phyloP scores from a whole-genome alignment of 2,113 vertebrate species.

The Gymnorhina tibicen region DNA sequence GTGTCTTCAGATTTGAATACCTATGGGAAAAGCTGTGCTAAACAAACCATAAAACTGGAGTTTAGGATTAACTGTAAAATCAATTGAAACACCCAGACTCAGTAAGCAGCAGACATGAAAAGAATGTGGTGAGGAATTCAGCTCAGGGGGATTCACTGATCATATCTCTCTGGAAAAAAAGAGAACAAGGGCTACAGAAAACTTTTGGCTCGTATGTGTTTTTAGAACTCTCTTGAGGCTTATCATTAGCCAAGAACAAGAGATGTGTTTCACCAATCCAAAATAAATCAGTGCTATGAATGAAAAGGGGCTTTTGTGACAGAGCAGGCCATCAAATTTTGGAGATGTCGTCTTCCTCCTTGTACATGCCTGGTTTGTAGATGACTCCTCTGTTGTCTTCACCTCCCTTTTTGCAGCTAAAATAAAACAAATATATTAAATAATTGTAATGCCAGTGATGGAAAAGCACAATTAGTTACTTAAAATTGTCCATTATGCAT shows the following conservation, averaged over 20 bases:
- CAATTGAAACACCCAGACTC: not conserved
- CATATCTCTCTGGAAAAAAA: not conserved
- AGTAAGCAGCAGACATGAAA: not conserved
- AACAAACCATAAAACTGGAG: not conserved
- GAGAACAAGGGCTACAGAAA: not conserved
- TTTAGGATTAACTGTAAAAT: not conserved
- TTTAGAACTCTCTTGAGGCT: not conserved
- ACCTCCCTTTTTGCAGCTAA: slow-evolving; percentile 47
- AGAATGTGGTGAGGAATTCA: not conserved
- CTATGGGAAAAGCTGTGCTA: not conserved
- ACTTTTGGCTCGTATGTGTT: not conserved
- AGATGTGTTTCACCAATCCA: not conserved
- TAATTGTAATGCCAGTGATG: not conserved
- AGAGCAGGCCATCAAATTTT: slow-evolving; percentile 66
- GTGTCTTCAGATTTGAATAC: not conserved
- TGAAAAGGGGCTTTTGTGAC: not conserved
- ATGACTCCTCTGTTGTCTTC: slow-evolving; percentile 65
- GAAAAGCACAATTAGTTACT: not conserved
- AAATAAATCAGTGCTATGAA: not conserved
- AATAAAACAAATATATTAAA: not conserved
- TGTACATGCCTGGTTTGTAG: slow-evolving; percentile 66
- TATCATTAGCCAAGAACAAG: not conserved
- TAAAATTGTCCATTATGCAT: not conserved
- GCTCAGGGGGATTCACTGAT: not conserved
- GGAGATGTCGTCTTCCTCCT: slow-evolving; percentile 73